phyloP scores from a whole-genome alignment of 2,797 vertebrate species.

The Protonibea diacanthus region DNA sequence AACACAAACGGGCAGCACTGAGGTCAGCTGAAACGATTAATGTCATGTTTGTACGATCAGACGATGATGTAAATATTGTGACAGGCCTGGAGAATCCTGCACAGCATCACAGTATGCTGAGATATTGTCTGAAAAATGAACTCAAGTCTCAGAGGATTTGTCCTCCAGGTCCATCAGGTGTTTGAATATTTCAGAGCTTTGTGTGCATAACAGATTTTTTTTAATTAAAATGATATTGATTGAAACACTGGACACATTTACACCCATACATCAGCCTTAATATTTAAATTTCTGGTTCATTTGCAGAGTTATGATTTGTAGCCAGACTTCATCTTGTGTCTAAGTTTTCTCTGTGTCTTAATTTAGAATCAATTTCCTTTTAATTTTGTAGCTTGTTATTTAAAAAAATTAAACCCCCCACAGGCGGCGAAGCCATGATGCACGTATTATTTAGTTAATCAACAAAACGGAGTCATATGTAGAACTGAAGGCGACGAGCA shows the following conservation, averaged over 20 bases:
- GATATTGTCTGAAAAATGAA: not conserved
- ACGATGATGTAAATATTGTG: too few species aligned
- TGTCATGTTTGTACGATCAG: too few species aligned
- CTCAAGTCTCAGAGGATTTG: not conserved
- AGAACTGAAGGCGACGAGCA: too few species aligned
- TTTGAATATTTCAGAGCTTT: not conserved
- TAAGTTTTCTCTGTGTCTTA: not conserved
- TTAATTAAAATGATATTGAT: too few species aligned
- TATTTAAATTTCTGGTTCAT: not conserved
- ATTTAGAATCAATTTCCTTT: not conserved
- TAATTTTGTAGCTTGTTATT: not conserved
- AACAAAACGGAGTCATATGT: not conserved
- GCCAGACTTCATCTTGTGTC: not conserved
- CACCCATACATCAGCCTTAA: not conserved
- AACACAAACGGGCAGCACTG: too few species aligned
- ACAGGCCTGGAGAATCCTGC: not conserved
- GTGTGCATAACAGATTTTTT: not conserved
- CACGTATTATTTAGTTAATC: constrained; percentile 1
- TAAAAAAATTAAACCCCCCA: not conserved
- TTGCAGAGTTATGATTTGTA: not conserved
- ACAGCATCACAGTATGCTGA: rapidly evolving
- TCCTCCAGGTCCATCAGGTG: not conserved
- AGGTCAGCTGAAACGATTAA: too few species aligned
- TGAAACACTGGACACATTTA: not conserved
- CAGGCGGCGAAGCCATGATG: not conserved